Evolutionary conservation across 2,888 invertebrate species (phyloP), one percentile per base, ranked within the genome.

Genomic region (Diaphora mendica): DNA sequence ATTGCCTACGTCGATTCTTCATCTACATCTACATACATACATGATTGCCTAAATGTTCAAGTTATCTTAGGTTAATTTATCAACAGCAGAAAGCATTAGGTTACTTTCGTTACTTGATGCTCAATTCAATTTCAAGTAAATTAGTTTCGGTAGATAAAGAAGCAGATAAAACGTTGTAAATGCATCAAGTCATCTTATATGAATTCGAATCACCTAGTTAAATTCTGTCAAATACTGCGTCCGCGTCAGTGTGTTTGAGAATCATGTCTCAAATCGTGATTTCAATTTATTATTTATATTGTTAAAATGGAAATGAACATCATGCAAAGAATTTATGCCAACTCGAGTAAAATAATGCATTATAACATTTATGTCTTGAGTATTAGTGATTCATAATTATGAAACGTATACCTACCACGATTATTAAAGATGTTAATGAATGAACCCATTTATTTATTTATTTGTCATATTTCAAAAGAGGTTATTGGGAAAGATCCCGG

Each of bases 221-320:
- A 72, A 42, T 64, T 77, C 71, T 76, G 80, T 78, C 75, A 72
- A 77, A 80, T 81, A 78, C 71, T 80, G 82, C 83, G 84, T 84
- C 83, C 81, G 82, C 83, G 85, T 84, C 83, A 79, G 74, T 77
- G 68, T 73, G 82, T 84, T 85, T 83, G 78, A 83, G 81, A 79
- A 82, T 84, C 83, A 78, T 79, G 51, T 73, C 74, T 70, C 72
- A 72, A 73, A 76, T 79, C 80, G 81, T 81, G 80, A 85, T 79
- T 85, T 75, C 69, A 79, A 81, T 85, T 80, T 76, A 77, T 79
- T 76, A 79, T 82, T 72, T 62, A 64, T 51, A 48, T 39, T 64
- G 51, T 64, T 64, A 59, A 20, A 33, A 71, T 26, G 26, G 30
- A 33, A 51, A n/a, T 26, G 62, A 30, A 62, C 62, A 30, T 62